Conservation (phyloP, 2,113 vertebrate genomes). For the Chloebia gouldiae region DNA sequence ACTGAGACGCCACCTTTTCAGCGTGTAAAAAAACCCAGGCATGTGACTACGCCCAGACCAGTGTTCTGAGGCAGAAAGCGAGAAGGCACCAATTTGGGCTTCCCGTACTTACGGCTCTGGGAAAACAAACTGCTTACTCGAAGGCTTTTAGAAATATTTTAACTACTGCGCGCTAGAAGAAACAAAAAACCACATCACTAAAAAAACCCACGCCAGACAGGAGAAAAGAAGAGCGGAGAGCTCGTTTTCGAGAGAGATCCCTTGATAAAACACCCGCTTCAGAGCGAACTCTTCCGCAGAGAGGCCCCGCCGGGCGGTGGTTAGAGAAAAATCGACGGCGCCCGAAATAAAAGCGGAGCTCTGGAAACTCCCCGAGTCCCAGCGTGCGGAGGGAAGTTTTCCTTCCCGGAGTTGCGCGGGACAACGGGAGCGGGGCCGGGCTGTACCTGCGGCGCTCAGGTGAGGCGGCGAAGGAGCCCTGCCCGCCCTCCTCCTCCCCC, state of each 20-base stretch:
- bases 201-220: rapidly evolving
- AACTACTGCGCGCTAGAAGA: neutral
- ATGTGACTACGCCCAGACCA: neutral
- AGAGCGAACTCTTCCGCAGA: neutral
- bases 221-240: neutral
- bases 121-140: neutral
- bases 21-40: neutral
- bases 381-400: neutral
- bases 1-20: neutral
- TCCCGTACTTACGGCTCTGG: neutral
- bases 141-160: neutral
- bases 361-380: neutral
- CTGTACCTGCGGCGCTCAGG: neutral
- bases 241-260: neutral
- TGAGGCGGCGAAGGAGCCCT: neutral
- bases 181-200: neutral
- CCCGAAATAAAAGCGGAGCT: neutral
- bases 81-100: neutral
- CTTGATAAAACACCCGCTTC: neutral
- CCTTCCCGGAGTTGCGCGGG: neutral
- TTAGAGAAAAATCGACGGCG: neutral
- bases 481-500: neutral
- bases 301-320: neutral
- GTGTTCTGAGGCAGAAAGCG: neutral
- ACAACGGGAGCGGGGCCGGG: neutral